These are phyloP conservation scores for Rhimphoctona megacephalus DNA, from an alignment of 2,888 invertebrate genomes.

Conservation along the genomic window DNA sequence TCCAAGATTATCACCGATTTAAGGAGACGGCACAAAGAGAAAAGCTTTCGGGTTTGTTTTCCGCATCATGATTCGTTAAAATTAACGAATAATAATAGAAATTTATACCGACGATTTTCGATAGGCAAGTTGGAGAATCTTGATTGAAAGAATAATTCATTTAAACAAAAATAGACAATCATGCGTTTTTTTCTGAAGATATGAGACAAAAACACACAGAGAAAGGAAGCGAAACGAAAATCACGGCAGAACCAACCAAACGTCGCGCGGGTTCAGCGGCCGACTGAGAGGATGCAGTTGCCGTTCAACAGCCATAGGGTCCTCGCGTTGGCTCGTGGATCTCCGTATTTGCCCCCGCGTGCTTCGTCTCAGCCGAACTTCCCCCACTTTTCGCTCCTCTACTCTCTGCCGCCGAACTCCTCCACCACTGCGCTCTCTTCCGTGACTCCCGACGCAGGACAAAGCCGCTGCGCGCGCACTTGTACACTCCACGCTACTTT, in stretches of 20 bases:
- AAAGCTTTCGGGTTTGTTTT: conserved; percentile 26
- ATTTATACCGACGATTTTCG: neutral
- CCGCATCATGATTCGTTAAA: conserved; percentile 27
- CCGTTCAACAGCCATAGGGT: conserved; percentile 82
- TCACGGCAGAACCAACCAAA: conserved; percentile 70
- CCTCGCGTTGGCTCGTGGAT: conserved; percentile 73
- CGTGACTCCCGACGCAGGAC: conserved; percentile 75
- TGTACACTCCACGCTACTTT: conserved; percentile 62
- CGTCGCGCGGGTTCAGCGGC: conserved; percentile 85
- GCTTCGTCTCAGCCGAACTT: conserved; percentile 66
- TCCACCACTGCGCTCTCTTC: conserved; percentile 43
- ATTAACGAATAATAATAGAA: neutral
- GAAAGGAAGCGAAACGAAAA: conserved; percentile 55
- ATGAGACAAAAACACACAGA: conserved; percentile 24
- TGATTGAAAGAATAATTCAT: neutral
- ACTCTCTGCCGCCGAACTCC: conserved; percentile 70
- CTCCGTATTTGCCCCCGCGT: conserved; percentile 76
- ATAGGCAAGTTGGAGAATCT: neutral
- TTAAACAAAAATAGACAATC: conserved; percentile 26
- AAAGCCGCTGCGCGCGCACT: conserved; percentile 84
- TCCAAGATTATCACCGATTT: conserved; percentile 13
- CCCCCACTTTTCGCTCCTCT: conserved; percentile 17
- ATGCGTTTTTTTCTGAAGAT: conserved; percentile 15
- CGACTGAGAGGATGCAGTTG: conserved; percentile 83
- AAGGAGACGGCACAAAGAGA: conserved; percentile 18